These are phyloP conservation scores for Ferrisia virgata DNA, from an alignment of 2,888 invertebrate species.

Conservation along the genomic window DNA sequence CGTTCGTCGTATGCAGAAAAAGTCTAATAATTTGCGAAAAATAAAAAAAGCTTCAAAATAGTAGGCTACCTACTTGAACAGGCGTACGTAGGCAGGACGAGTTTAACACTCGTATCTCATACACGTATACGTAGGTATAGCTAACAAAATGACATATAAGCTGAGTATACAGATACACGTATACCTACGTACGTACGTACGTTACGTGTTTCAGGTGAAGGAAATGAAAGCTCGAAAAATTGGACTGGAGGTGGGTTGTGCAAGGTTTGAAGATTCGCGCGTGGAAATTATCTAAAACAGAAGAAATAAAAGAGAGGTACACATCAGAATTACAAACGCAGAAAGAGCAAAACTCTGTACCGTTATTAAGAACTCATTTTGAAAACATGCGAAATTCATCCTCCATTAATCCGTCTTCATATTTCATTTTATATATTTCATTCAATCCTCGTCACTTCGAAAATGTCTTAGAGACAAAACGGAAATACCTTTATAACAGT, in stretches of 20 bases:
- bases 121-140: neutral
- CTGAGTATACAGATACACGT: too few species aligned
- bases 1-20: too few species aligned
- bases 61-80: too few species aligned
- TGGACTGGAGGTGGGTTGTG: too few species aligned
- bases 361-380: slow-evolving; percentile 3
- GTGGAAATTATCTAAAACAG: neutral
- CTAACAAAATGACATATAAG: neutral
- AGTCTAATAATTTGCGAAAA: too few species aligned
- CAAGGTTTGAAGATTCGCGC: too few species aligned
- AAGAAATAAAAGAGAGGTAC: neutral
- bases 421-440: slow-evolving; percentile 30
- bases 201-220: neutral
- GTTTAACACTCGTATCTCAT: neutral
- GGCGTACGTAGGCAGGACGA: neutral
- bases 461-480: slow-evolving; percentile 7
- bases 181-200: too few species aligned
- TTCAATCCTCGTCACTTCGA: slow-evolving; percentile 6
- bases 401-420: slow-evolving; percentile 17
- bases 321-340: neutral
- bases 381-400: slow-evolving; percentile 14
- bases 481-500: slow-evolving; percentile 32
- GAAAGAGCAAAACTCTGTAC: neutral
- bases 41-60: too few species aligned
- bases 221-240: neutral